Evolutionary conservation across 2,888 invertebrate species (phyloP).

Genomic region (Petrolisthes cinctipes): DNA sequence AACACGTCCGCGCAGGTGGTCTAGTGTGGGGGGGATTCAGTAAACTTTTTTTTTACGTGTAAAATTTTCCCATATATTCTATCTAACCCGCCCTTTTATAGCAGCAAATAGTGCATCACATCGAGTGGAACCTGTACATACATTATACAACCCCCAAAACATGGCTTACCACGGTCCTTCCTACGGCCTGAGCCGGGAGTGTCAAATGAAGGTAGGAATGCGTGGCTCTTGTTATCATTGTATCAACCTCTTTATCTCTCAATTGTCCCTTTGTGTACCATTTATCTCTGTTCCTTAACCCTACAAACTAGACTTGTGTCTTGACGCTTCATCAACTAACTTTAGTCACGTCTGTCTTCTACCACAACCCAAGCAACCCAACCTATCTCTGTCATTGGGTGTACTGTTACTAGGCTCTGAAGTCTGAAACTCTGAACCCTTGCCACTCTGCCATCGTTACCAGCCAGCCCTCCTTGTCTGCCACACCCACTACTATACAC

Average conservation of each 20-base stretch:
- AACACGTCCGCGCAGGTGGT: slow-evolving; percentile 14
- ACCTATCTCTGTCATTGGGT: too few species aligned
- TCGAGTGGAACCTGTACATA: slow-evolving; percentile 21
- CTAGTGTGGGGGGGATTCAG: background rate
- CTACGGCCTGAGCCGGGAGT: slow-evolving; percentile 71
- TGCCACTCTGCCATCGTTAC: too few species aligned
- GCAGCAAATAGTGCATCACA: slow-evolving; percentile 21
- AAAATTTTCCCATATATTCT: background rate
- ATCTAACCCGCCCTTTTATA: slow-evolving; percentile 1
- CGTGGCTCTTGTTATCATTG: background rate
- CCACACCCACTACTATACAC: background rate
- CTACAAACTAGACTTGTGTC: too few species aligned
- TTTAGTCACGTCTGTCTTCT: too few species aligned
- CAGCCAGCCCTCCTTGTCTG: background rate
- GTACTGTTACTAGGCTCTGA: too few species aligned
- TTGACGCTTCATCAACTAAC: too few species aligned
- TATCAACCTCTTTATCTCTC: background rate
- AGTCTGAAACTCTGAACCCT: too few species aligned
- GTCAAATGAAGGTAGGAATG: slow-evolving; percentile 70
- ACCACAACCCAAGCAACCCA: too few species aligned
- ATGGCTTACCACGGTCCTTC: slow-evolving; percentile 70
- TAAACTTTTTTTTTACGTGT: background rate
- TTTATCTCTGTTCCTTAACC: too few species aligned
- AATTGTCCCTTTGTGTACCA: too few species aligned
- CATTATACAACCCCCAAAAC: slow-evolving; percentile 18